Evolutionary conservation across 2,888 invertebrate genomes (phyloP), one percentile per base, ranked within the genome.

Genomic region (Pristionchus mayeri): DNA sequence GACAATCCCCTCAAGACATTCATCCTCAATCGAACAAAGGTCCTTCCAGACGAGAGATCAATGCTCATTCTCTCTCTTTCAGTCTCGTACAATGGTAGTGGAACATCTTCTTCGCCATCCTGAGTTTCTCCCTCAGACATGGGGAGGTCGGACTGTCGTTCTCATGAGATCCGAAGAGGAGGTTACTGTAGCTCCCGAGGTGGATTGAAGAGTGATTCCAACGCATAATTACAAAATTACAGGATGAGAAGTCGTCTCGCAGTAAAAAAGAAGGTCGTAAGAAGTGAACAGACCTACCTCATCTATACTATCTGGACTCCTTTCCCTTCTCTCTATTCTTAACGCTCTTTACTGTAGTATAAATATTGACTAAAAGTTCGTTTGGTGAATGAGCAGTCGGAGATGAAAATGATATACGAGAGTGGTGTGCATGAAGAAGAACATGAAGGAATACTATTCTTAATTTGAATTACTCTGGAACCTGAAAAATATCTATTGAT

Each of bases 21-120:
- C 76, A 78, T 78, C 13, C 76, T 78, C 76, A 78, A 78, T 40
- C 11, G 76, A 40, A 50, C 30, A 30, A 78, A 48, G 76, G 76
- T 50, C 21, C 7, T 16, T 16, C 13, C 44, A 75, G n/a, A 11
- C 63, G 4, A n/a, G 34, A 6, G 27, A 13, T 21, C n/a, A 4
- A 16, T 18, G 11, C 54, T 18, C 4, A 54, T 21, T 13, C 60
- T 6, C 40, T 16, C 1, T 63, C 30, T 37, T 44, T 40, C 71
- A 71, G 71, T 71, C 71, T 71, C 71, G 71, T 4, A 71, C 71
- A 16, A 71, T 71, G 71, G 71, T 71, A 6, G 71, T 71, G 0
- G 71, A 71, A 16, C 40, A 37, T 18, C 71, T 71, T 3, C 44
- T 71, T 21, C 37, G 44, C 18, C 37, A 71, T 44, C 37, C 71